Base-by-base conservation (phyloP, 2,797 vertebrate species). In the Liasis olivaceus region DNA sequence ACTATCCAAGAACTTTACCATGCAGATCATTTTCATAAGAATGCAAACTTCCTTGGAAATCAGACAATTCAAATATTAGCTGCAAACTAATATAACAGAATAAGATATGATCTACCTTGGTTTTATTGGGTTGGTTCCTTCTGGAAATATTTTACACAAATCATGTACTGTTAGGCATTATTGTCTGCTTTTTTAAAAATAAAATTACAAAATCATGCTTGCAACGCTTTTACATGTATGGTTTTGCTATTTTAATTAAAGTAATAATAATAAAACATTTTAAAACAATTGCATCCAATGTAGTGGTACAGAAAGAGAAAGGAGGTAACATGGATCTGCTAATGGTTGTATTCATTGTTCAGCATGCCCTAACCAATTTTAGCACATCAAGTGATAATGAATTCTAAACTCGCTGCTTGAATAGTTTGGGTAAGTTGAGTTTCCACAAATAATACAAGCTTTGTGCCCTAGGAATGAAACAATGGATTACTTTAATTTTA, bases 401-500 rank as follows among this genome's bases (percentile, higher is more conserved):
- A 66, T 59, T 26, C 20, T 59, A 31, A 90, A 60, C 14, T 11
- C 47, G 66, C 42, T 51, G 11, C 24, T 51, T 42, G 12, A 63
- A 63, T 15, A 5, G 22, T 56, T 72, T 11, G 3, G 36, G 12
- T 36, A 42, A 89, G 54, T 59, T 56, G n/a, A 31, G 4, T 58
- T 89, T 77, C 54, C 54, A n/a, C n/a, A 89, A 89, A 3, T 59
- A 24, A 24, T 90, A 20, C 2, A 72, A 15, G 31, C 17, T n/a
- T 62, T 62, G 59, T 42, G 9, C 26, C 47, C 15, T 9, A 6
- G 7, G 58, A 90, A 90, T 51, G 26, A 63, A 26, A 51, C 5
- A 54, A 42, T 13, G 26, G 9, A 22, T 62, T 87, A 66, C 89
- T 42, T 93, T 93, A 91, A 58, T 93, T 94, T 94, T 95, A 99